Conservation (phyloP, 2,113 vertebrate species). For the Lagopus muta region DNA sequence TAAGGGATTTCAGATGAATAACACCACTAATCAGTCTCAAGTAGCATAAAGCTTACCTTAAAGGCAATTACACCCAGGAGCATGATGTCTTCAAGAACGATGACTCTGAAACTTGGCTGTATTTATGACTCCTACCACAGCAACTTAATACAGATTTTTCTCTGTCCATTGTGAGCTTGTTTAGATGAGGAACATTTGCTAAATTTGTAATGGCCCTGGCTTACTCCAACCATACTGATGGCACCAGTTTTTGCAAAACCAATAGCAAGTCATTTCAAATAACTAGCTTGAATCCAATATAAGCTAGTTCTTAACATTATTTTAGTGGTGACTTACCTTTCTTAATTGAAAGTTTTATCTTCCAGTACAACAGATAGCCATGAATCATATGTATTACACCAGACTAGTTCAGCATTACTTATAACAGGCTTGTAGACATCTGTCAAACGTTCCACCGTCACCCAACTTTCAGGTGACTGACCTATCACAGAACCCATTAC, state of each 20-base stretch:
- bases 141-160: conserved; percentile 18
- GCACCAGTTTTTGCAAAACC: conserved; percentile 49
- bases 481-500: neutral
- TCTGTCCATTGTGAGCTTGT: conserved; percentile 20
- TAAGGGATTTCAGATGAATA: conserved; percentile 56
- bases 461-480: neutral
- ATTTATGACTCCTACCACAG: neutral
- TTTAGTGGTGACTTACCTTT: conserved; percentile 31
- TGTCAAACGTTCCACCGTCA: neutral
- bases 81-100: conserved; percentile 40
- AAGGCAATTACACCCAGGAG: conserved; percentile 57
- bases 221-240: conserved; percentile 29
- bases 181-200: conserved; percentile 37
- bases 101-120: neutral
- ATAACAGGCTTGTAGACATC: neutral
- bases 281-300: neutral
- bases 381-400: neutral
- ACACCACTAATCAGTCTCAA: conserved; percentile 57
- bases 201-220: conserved; percentile 32
- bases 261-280: conserved; percentile 47
- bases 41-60: conserved; percentile 59
- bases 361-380: neutral
- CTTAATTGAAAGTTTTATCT: conserved; percentile 23
- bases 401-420: neutral
- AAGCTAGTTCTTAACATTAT: neutral